These are phyloP conservation scores for Ciconia maguari DNA, from an alignment of 2,113 vertebrate genomes.

Conservation along the genomic window DNA sequence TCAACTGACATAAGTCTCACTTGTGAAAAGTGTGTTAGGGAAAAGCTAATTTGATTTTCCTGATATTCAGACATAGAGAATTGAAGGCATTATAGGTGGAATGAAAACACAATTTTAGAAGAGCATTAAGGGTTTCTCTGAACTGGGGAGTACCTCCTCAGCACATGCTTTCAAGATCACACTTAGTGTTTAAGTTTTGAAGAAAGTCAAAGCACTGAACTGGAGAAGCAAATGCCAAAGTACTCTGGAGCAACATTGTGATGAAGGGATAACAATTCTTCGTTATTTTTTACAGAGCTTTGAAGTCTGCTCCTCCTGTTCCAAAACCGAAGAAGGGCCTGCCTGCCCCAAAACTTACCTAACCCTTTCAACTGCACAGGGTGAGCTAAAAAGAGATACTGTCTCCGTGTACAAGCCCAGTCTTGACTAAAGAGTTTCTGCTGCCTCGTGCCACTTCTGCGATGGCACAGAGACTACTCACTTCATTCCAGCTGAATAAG, in stretches of 20 bases:
- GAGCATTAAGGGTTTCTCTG: neutral
- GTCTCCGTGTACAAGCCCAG: neutral
- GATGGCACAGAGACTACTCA: neutral
- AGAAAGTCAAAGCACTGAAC: neutral
- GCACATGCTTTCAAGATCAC: neutral
- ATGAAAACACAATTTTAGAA: neutral
- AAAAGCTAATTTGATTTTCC: neutral
- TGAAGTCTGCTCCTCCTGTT: neutral
- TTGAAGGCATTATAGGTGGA: neutral
- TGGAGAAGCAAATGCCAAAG: neutral
- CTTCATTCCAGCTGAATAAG: neutral
- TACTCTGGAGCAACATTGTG: neutral
- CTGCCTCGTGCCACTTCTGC: neutral
- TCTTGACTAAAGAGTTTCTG: neutral
- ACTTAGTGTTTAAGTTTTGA: neutral
- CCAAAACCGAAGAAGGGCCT: neutral
- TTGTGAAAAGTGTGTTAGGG: accelerated
- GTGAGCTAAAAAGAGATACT: neutral
- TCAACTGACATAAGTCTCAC: neutral
- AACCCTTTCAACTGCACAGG: neutral
- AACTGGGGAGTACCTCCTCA: neutral
- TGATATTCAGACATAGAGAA: neutral
- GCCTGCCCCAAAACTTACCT: neutral
- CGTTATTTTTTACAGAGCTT: neutral
- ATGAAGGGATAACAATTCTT: neutral